A percentile compares a stretch with the other conserved stretches of the same genome.
Conservation (phyloP, 1,140 invertebrate species). For the Nephila pilipes region DNA sequence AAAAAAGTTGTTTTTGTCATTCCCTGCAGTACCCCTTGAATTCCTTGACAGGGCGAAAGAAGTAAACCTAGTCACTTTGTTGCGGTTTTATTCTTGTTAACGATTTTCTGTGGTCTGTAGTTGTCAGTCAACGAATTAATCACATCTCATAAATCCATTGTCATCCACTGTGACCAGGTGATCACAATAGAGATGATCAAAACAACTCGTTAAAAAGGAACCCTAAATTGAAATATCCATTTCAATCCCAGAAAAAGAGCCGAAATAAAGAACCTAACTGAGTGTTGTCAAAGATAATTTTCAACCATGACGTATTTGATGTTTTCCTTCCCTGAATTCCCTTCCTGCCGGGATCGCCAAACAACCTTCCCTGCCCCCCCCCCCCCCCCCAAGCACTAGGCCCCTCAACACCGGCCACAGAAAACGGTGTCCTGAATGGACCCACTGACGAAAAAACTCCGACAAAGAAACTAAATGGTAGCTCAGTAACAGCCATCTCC, state of each 20-base stretch:
- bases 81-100: neutral
- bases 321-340: neutral
- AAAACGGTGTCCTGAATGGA: constrained; percentile 5
- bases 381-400: too few relatives aligned
- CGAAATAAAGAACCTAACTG: neutral
- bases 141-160: neutral
- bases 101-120: neutral
- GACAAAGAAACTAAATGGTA: neutral
- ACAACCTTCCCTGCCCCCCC: neutral
- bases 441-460: neutral
- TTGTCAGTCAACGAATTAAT: neutral
- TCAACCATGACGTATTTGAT: neutral
- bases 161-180: neutral
- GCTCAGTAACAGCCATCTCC: neutral
- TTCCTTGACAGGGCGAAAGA: too few relatives aligned
- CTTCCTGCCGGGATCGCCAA: neutral
- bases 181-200: neutral
- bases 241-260: neutral
- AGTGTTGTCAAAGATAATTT: neutral
- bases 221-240: neutral
- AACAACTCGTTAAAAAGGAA: neutral
- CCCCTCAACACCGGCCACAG: constrained; percentile 2
- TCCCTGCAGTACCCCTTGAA: too few relatives aligned
- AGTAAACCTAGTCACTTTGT: too few relatives aligned
- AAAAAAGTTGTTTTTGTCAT: too few relatives aligned